Percentiles rank a stretch among this genome's conserved stretches.
These are phyloP conservation scores for Brachyhypopomus gauderio DNA, from an alignment of 2,113 vertebrate genomes.

Conservation along the genomic window DNA sequence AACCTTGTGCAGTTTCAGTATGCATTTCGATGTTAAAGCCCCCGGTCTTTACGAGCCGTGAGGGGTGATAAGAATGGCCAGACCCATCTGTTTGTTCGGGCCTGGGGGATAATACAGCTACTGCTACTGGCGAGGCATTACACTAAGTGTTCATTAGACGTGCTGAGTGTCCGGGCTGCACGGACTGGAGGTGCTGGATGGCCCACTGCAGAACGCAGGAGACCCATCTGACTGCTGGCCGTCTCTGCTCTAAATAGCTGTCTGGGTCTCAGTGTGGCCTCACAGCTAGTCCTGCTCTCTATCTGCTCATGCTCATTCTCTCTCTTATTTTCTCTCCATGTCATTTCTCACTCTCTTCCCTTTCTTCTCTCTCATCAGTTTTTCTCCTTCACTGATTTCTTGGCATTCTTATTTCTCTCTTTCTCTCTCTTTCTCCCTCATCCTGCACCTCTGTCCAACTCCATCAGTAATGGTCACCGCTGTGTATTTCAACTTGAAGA, in stretches of 20 bases:
- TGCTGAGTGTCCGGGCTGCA: constrained; percentile 1
- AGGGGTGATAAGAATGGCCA: background rate
- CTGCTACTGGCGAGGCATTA: constrained; percentile 14
- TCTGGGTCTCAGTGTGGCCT: constrained; percentile 46
- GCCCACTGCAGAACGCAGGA: constrained; percentile 25
- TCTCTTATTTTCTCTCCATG: constrained; percentile 25
- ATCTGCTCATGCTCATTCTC: constrained; percentile 22
- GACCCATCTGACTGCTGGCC: constrained; percentile 35
- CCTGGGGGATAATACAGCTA: constrained; percentile 3
- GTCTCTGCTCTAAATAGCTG: constrained; percentile 52
- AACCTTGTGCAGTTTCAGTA: background rate
- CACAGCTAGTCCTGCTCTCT: constrained; percentile 59
- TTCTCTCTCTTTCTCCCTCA: constrained; percentile 26
- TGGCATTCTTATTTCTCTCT: background rate
- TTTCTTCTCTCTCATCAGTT: background rate
- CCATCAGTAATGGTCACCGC: constrained; percentile 52
- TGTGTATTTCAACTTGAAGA: constrained; percentile 68
- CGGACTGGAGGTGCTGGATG: constrained; percentile 2
- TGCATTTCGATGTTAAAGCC: background rate
- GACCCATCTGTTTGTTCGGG: constrained; percentile 17
- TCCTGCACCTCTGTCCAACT: constrained; percentile 42
- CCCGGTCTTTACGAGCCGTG: background rate
- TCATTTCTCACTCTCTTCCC: constrained; percentile 18
- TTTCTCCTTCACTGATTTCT: background rate
- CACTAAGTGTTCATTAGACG: constrained; percentile 35